Percentiles rank a stretch among this genome's conserved stretches.
phyloP scores from a whole-genome alignment of 2,888 invertebrate genomes.

The Hypena proboscidalis region DNA sequence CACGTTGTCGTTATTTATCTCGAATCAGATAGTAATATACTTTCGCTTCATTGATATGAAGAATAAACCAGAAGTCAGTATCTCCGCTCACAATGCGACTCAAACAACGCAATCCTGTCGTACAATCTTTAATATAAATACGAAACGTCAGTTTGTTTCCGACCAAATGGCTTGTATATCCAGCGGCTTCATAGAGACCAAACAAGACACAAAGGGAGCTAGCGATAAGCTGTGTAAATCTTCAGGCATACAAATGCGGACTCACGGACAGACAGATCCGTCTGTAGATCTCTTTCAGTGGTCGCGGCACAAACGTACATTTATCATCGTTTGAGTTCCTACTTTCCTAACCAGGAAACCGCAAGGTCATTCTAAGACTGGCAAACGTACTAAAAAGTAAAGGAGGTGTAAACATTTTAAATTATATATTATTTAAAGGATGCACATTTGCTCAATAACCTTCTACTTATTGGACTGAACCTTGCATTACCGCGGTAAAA shows the following conservation, averaged over 20 bases:
- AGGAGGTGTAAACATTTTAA: no score
- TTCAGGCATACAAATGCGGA: conserved; percentile 61
- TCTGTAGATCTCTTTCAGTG: conserved; percentile 51
- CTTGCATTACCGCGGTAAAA: no score
- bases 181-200: conserved; percentile 48
- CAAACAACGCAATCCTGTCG: conserved; percentile 37
- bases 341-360: conserved; percentile 40
- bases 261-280: conserved; percentile 46
- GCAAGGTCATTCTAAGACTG: no score
- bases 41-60: conserved; percentile 31
- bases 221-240: conserved; percentile 64
- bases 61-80: conserved; percentile 27
- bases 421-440: no score
- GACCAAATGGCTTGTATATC: conserved; percentile 48
- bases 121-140: conserved; percentile 48
- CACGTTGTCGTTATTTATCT: no score
- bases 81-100: conserved; percentile 34
- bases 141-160: conserved; percentile 47
- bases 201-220: conserved; percentile 60
- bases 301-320: conserved; percentile 35
- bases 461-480: no score
- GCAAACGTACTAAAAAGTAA: no score
- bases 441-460: no score
- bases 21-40: no score
- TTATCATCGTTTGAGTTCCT: conserved; percentile 48